Evolutionary conservation across 2,888 invertebrate species (phyloP).

Genomic region (Eilema griseolum): DNA sequence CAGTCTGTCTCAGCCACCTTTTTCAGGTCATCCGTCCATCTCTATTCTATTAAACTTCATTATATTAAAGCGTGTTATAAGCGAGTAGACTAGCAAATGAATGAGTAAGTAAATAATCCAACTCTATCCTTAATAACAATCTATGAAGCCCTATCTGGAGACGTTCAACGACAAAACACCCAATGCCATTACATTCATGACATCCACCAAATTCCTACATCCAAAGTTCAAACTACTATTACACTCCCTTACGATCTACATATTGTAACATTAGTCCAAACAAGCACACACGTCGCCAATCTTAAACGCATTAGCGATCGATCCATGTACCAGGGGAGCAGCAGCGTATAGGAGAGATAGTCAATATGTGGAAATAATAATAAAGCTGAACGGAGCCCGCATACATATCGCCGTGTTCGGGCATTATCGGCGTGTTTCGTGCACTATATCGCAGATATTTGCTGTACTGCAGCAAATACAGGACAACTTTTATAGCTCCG

Average conservation of each 20-base stretch:
- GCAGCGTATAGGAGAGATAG: conserved; percentile 56
- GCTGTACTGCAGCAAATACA: conserved; percentile 12
- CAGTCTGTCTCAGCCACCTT: too few relatives aligned
- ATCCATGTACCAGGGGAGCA: conserved; percentile 36
- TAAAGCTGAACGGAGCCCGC: conserved; percentile 77
- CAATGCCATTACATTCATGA: conserved; percentile 11
- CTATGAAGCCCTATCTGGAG: neutral
- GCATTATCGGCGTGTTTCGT: conserved; percentile 21
- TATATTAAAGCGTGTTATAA: too few relatives aligned
- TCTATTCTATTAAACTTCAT: too few relatives aligned
- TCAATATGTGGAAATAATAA: conserved; percentile 86
- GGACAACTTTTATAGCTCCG: neutral
- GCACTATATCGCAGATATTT: conserved; percentile 15
- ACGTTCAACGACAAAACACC: neutral
- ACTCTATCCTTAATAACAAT: neutral
- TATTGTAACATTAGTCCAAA: conserved; percentile 26
- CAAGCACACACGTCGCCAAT: conserved; percentile 35
- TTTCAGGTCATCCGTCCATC: too few relatives aligned
- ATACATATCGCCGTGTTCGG: conserved; percentile 70
- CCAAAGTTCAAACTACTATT: conserved; percentile 21
- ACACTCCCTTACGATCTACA: conserved; percentile 20
- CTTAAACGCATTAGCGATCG: conserved; percentile 54
- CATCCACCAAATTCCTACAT: conserved; percentile 16
- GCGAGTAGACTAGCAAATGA: too few relatives aligned
- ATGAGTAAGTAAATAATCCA: too few relatives aligned